phyloP scores from a whole-genome alignment of 2,888 invertebrate species.

The Drepana falcataria region DNA sequence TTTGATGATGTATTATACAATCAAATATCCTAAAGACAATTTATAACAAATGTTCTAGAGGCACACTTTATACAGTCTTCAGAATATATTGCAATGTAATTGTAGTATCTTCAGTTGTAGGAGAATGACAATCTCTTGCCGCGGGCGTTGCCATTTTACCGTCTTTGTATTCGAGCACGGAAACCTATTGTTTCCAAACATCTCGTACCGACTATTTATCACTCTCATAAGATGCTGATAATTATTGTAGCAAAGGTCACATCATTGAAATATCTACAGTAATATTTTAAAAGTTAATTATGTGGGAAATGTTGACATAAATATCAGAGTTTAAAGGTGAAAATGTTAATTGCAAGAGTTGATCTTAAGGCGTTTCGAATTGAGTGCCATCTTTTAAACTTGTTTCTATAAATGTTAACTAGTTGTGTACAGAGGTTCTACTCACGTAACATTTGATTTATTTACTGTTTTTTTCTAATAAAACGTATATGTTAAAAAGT shows the following conservation, averaged over 20 bases:
- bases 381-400: no score
- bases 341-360: neutral
- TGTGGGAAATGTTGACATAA: neutral
- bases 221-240: neutral
- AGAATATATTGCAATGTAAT: no score
- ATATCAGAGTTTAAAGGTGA: neutral
- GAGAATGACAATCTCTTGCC: neutral
- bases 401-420: no score
- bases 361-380: neutral
- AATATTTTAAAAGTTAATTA: constrained; percentile 2
- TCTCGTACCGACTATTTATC: neutral
- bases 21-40: no score
- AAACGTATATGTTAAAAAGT: no score
- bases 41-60: no score
- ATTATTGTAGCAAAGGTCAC: neutral
- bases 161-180: neutral
- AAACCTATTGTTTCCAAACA: neutral
- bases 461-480: no score
- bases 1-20: no score
- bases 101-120: neutral
- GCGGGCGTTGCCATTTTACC: neutral
- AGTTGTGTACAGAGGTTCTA: no score
- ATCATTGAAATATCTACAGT: neutral
- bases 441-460: no score
- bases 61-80: no score